Percentiles rank a stretch among this genome's conserved stretches.
Conservation (phyloP, 2,797 vertebrate species). For the Phrynocephalus forsythii region DNA sequence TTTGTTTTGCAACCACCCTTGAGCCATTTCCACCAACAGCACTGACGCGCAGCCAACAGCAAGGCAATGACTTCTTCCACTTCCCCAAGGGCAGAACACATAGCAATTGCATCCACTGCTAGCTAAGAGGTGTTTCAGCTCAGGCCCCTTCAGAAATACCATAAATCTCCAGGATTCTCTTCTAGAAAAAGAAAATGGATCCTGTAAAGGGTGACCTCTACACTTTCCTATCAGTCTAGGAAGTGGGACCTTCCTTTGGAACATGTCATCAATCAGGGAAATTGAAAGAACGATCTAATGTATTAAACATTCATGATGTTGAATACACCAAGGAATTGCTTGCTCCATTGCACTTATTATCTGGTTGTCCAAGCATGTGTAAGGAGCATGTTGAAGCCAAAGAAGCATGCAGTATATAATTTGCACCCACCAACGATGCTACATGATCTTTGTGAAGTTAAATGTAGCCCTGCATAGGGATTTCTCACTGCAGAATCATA, state of each 20-base stretch:
- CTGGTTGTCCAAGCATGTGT: not conserved
- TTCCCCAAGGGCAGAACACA: no score
- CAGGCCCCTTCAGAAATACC: not conserved
- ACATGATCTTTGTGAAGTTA: not conserved
- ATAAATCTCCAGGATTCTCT: not conserved
- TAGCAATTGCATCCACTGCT: not conserved
- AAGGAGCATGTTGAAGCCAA: not conserved
- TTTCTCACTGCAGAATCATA: slow-evolving; percentile 4
- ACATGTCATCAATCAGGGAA: not conserved
- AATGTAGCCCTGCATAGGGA: not conserved
- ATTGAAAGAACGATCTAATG: not conserved
- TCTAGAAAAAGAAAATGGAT: not conserved
- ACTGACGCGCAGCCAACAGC: not conserved
- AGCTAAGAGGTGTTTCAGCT: not conserved
- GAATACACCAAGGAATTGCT: not conserved
- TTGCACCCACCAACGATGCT: slow-evolving; percentile 8
- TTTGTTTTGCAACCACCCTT: not conserved
- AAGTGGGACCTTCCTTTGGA: not conserved
- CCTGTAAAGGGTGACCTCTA: not conserved
- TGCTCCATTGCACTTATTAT: not conserved
- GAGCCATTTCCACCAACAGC: not conserved
- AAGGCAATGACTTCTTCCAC: not conserved
- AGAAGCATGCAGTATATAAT: not conserved
- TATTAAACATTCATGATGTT: not conserved
- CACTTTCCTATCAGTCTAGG: not conserved